Evolutionary conservation across 2,888 invertebrate species (phyloP).

Genomic region (Fragum fragum): DNA sequence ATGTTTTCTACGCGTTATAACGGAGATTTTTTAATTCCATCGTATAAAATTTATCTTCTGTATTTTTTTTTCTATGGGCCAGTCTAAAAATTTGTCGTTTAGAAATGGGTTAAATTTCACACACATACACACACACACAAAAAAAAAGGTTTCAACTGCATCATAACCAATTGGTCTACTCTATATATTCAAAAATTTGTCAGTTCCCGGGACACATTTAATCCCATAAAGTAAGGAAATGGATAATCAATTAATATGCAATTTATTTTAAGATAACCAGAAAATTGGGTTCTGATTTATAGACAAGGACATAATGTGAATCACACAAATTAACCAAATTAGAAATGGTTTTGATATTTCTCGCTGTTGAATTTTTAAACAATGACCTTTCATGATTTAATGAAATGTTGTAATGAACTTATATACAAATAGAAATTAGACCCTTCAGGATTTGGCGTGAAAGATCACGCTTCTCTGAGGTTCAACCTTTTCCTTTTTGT

Average conservation of each 20-base stretch:
- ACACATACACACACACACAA: too few species aligned
- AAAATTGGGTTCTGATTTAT: constrained; percentile 25
- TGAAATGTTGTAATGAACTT: constrained; percentile 26
- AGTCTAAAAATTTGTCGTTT: too few species aligned
- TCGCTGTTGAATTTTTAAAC: constrained; percentile 32
- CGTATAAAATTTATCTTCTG: too few species aligned
- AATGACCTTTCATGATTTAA: constrained; percentile 10
- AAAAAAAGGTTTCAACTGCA: too few species aligned
- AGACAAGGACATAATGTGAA: not conserved
- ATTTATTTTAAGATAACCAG: constrained; percentile 21
- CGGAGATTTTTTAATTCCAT: too few species aligned
- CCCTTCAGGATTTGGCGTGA: not conserved
- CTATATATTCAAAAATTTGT: too few species aligned
- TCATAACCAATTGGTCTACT: too few species aligned
- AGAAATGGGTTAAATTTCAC: too few species aligned
- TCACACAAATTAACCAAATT: constrained; percentile 27
- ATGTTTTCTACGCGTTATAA: too few species aligned
- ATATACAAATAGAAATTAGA: constrained; percentile 14
- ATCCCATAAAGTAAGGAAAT: too few species aligned
- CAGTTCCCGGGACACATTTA: too few species aligned
- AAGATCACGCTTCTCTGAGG: not conserved
- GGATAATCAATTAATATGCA: constrained; percentile 5
- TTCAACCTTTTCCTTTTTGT: not conserved
- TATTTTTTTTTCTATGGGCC: too few species aligned
- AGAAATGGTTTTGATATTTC: constrained; percentile 21